Evolutionary conservation across 2,888 invertebrate species (phyloP).

Genomic region (Heliconius charithonia): DNA sequence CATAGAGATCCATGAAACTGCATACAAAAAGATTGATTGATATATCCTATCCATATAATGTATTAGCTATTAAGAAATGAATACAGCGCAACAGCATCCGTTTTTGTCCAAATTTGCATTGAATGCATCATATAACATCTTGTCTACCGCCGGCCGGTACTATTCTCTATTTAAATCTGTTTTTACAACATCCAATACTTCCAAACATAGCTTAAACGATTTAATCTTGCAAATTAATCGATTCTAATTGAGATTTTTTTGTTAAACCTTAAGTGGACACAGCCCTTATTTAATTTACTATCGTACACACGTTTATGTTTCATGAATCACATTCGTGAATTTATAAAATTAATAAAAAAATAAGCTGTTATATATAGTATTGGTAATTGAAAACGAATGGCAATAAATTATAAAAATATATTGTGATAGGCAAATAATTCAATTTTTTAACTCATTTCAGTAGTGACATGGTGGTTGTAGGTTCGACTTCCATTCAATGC

Average conservation of each 20-base stretch:
- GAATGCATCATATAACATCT: conserved; percentile 31
- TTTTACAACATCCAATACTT: conserved; percentile 22
- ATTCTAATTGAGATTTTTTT: conserved; percentile 1
- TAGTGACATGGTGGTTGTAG: no score
- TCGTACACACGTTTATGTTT: no score
- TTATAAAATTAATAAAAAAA: no score
- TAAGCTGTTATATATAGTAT: no score
- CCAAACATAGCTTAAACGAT: conserved; percentile 3
- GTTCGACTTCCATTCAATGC: no score
- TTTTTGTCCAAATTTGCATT: conserved; percentile 38
- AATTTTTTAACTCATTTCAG: no score
- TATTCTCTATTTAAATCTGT: conserved; percentile 37
- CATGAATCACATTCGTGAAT: no score
- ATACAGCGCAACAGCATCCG: conserved; percentile 35
- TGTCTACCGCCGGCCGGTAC: conserved; percentile 23
- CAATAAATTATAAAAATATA: no score
- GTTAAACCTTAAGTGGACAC: background rate
- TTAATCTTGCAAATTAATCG: conserved; percentile 16
- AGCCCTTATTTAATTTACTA: conserved; percentile 10
- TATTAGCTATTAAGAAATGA: conserved; percentile 25
- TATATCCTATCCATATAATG: background rate
- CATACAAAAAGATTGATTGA: conserved; percentile 14
- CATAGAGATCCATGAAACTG: background rate
- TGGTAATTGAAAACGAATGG: no score
- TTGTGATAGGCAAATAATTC: no score